Evolutionary conservation across 1,140 invertebrate genomes (phyloP).

Genomic region (Rhagoletis pomonella): DNA sequence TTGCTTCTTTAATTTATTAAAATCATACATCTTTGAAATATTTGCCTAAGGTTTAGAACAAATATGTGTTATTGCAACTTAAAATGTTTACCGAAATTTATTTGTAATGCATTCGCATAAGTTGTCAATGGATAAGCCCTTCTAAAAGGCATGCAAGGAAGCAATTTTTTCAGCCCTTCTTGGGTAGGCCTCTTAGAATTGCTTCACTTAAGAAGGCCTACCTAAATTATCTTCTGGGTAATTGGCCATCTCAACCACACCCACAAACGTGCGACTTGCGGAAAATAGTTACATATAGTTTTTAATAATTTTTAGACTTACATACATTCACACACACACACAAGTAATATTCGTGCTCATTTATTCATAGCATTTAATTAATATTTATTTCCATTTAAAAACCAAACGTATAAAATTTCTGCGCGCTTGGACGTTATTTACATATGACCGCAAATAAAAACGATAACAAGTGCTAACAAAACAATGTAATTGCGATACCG

Average conservation of each 20-base stretch:
- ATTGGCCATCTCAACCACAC: background rate
- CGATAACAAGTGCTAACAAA: background rate
- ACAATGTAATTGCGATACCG: background rate
- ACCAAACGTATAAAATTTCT: background rate
- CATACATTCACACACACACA: background rate
- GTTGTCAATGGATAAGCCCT: no score
- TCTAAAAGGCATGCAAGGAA: no score
- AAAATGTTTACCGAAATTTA: no score
- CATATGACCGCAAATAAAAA: constrained; percentile 3
- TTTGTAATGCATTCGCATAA: no score
- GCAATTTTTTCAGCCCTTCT: no score
- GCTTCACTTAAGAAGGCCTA: no score
- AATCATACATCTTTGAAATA: no score
- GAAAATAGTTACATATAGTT: background rate
- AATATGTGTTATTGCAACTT: no score
- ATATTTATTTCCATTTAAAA: constrained; percentile 21
- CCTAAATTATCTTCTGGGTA: no score
- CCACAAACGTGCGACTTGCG: background rate
- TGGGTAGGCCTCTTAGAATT: no score
- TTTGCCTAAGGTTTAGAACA: no score
- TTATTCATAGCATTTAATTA: background rate
- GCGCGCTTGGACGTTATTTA: background rate
- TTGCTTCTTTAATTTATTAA: no score
- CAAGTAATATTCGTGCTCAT: background rate
- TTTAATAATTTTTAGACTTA: background rate